Evolutionary conservation across 92 coral and sea anemone species (phyloP), one percentile per base, ranked within the genome.

Genomic region (Galaxea fascicularis): DNA sequence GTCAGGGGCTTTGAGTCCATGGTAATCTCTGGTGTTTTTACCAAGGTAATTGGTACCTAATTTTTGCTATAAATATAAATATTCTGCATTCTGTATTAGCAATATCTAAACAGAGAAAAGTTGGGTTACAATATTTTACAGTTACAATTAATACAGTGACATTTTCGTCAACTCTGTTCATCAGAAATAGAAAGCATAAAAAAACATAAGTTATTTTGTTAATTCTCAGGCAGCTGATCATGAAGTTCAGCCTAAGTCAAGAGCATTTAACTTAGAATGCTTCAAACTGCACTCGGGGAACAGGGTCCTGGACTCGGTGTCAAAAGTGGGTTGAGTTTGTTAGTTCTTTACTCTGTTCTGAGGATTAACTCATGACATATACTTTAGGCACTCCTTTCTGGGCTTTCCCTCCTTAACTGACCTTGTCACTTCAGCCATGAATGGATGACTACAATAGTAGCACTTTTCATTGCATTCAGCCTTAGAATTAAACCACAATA

Each of bases 401-500:
- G 86, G 90, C 46, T 86, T 86, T 54, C 45, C 41, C 41, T 35
- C 41, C 41, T 35, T 35, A 35, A 35, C 41, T 35, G 41, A 35
- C 41, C 41, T 35, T 35, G 41, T 35, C 26, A 86, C 73, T 45
- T 86, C 86, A 69, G 73, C 59, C 86, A 86, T 86, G 54, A 79
- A 66, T 24, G 39, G 24, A 65, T 79, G 90, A 53, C 86, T 56
- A 71, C 90, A 78, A 47, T 65, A 86, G 64, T 63, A 86, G 62
- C 90, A 86, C 80, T 65, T 78, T 20, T 79, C 80, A 25, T 79
- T 56, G 46, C 39, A 26, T 68, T 39, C 85, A 47, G 53, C 85
- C 62, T 79, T 86, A 59, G 70, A 8, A 25, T n/a, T n/a, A 79
- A 79, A 7, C 41, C 86, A 68, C 90, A 86, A 59, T 77, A 86